These are phyloP conservation scores for Holocentrus rufus DNA, from an alignment of 2,797 vertebrate genomes.

Conservation along the genomic window DNA sequence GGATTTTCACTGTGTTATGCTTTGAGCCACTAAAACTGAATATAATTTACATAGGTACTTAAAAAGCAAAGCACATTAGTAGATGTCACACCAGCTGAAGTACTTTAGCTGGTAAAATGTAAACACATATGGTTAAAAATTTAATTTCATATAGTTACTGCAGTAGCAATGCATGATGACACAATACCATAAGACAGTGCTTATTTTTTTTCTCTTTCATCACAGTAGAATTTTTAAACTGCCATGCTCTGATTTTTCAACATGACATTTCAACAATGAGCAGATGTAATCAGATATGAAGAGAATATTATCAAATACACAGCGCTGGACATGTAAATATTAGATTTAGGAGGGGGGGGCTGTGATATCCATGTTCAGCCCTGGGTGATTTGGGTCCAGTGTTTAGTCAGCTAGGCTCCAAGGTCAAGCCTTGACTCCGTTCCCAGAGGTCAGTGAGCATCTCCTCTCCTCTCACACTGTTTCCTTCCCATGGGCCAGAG, in stretches of 20 bases:
- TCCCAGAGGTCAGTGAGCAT: slow-evolving; percentile 79
- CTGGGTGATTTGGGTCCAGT: slow-evolving; percentile 63
- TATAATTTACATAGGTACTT: slow-evolving; percentile 6
- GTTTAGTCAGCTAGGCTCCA: slow-evolving; percentile 80
- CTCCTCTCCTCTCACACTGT: slow-evolving; percentile 76
- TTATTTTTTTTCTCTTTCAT: background rate
- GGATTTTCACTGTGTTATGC: slow-evolving; percentile 73
- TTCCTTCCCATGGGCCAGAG: slow-evolving; percentile 81
- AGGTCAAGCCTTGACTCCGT: slow-evolving; percentile 80
- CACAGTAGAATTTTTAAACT: background rate
- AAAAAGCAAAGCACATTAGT: slow-evolving; percentile 1
- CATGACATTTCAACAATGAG: slow-evolving; percentile 12
- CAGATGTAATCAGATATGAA: slow-evolving; percentile 8
- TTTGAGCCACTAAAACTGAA: slow-evolving; percentile 12
- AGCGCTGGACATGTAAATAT: background rate
- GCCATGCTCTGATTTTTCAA: background rate
- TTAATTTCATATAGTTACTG: background rate
- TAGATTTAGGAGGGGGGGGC: slow-evolving; percentile 12
- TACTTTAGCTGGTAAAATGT: slow-evolving; percentile 1
- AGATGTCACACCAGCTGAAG: background rate
- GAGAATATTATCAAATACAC: background rate
- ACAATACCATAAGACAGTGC: background rate
- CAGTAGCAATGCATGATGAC: background rate
- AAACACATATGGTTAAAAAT: background rate
- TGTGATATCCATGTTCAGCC: slow-evolving; percentile 42